Conservation (phyloP, 2,113 vertebrate genomes). For the Corythornis madagascariensis region DNA sequence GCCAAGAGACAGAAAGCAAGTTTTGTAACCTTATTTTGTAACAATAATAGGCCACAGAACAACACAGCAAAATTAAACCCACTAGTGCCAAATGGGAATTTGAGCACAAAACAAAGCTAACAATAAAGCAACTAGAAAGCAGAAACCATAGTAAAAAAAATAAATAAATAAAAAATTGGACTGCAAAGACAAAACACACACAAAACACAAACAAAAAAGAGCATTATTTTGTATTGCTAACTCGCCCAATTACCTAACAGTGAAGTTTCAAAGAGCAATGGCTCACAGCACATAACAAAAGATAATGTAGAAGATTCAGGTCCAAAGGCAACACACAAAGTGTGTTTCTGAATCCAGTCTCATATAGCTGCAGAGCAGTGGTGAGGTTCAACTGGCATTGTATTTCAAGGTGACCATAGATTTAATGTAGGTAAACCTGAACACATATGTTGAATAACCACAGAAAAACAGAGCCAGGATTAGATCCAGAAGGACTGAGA, state of each 20-base stretch:
- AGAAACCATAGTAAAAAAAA: not conserved
- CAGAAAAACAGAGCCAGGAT: not conserved
- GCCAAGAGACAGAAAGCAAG: not conserved
- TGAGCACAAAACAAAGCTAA: not conserved
- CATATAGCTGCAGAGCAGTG: not conserved
- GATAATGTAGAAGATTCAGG: no score
- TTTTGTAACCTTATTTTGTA: conserved; percentile 39
- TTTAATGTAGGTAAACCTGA: not conserved
- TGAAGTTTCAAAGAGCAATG: not conserved
- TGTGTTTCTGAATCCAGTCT: not conserved
- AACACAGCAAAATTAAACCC: not conserved
- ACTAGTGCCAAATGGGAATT: not conserved
- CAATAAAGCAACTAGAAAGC: not conserved
- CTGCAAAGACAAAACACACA: not conserved
- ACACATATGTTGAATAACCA: not conserved
- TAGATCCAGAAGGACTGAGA: not conserved
- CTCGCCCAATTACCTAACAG: not conserved
- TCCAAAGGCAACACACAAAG: not conserved
- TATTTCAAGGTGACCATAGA: not conserved
- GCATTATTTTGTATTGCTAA: not conserved
- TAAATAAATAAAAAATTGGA: not conserved
- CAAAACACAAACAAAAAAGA: no score
- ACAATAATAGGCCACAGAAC: not conserved
- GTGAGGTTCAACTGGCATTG: not conserved
- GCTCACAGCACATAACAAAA: not conserved